Conservation (phyloP, 1,140 invertebrate genomes). For the Achatina immaculata region DNA sequence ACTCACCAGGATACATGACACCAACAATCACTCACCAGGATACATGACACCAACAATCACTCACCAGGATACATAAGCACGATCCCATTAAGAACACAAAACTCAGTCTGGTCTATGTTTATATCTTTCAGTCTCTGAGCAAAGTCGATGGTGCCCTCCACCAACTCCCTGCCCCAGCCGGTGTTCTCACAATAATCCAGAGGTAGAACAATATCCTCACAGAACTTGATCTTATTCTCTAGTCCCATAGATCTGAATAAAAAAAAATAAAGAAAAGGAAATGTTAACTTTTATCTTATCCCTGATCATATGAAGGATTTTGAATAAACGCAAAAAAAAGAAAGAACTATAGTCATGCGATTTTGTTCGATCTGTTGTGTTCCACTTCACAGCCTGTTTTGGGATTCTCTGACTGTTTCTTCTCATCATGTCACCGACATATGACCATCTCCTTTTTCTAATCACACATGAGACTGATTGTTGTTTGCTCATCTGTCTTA, state of each 20-base stretch:
- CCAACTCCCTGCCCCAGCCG: slow-evolving; percentile 68
- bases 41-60: background rate
- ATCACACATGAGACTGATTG: too few relatives aligned
- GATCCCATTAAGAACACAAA: slow-evolving; percentile 67
- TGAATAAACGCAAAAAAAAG: too few relatives aligned
- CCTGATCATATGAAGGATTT: too few relatives aligned
- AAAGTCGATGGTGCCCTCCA: slow-evolving; percentile 66
- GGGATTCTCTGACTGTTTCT: too few relatives aligned
- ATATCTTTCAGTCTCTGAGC: slow-evolving; percentile 58
- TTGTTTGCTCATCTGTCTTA: too few relatives aligned
- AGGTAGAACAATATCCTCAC: slow-evolving; percentile 58
- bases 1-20: too few relatives aligned
- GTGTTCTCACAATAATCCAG: slow-evolving; percentile 53
- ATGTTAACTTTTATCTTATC: background rate
- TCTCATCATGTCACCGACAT: too few relatives aligned
- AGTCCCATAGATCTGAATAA: slow-evolving; percentile 56
- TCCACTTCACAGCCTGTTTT: too few relatives aligned
- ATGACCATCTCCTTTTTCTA: too few relatives aligned
- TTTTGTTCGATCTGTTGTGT: too few relatives aligned
- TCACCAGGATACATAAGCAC: slow-evolving; percentile 69
- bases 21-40: too few relatives aligned
- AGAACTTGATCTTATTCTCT: slow-evolving; percentile 60
- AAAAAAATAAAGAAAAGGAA: background rate
- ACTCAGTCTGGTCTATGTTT: slow-evolving; percentile 65
- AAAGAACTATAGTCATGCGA: too few relatives aligned